These are phyloP conservation scores for Papilio helenus DNA, from an alignment of 1,140 invertebrate species.

Conservation along the genomic window DNA sequence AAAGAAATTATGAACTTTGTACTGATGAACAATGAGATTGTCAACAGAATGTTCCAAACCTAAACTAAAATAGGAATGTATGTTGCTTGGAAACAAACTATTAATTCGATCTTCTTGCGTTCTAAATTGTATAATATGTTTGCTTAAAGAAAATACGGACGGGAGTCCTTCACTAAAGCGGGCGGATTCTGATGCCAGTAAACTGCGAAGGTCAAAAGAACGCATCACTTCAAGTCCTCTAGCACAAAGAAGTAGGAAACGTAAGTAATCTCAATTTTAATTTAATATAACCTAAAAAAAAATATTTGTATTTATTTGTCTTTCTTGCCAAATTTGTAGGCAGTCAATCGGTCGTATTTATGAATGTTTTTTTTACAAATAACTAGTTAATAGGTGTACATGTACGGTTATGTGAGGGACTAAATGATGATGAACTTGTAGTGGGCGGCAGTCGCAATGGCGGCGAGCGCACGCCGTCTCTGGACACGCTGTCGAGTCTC, in stretches of 20 bases:
- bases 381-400: too few species aligned
- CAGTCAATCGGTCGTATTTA: too few species aligned
- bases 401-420: background rate
- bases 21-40: too few species aligned
- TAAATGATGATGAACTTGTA: background rate
- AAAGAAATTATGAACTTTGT: too few species aligned
- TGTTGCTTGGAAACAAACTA: too few species aligned
- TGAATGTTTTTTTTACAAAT: too few species aligned
- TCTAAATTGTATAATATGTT: conserved; percentile 28
- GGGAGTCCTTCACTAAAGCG: conserved; percentile 68
- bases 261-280: conserved; percentile 50
- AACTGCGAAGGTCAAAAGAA: conserved; percentile 69
- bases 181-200: conserved; percentile 65
- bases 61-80: too few species aligned
- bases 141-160: conserved; percentile 69
- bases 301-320: background rate
- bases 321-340: background rate
- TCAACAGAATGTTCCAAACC: too few species aligned
- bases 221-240: conserved; percentile 70
- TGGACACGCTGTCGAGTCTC: conserved; percentile 91
- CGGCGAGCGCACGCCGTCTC: conserved; percentile 85
- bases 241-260: conserved; percentile 71
- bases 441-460: conserved; percentile 59
- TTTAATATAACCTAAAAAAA: background rate
- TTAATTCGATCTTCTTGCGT: background rate